Percentiles rank a stretch among this genome's conserved stretches.
Conservation (phyloP, 2,888 invertebrate genomes). For the Galerucella pusilla region DNA sequence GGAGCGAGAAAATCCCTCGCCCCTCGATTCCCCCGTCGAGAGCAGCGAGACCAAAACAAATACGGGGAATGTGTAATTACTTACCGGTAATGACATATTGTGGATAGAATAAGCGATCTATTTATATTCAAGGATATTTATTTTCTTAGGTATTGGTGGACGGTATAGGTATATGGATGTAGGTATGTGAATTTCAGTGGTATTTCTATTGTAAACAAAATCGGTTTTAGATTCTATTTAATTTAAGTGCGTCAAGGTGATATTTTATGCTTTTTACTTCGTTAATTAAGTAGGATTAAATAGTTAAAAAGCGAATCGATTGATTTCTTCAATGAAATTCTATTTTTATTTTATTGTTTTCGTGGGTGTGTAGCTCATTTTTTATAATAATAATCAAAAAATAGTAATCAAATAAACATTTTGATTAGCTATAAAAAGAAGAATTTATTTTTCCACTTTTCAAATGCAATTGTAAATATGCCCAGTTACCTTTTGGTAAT, state of each 20-base stretch:
- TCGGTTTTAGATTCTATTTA: slow-evolving; percentile 17
- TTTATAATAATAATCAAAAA: too few species aligned
- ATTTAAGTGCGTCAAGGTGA: slow-evolving; percentile 26
- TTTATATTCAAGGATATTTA: slow-evolving; percentile 48
- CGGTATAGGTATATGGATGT: background rate
- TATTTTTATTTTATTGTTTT: too few species aligned
- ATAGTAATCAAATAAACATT: too few species aligned
- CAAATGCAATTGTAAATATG: too few species aligned
- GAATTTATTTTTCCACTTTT: too few species aligned
- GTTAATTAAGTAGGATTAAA: background rate
- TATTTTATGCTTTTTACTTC: background rate
- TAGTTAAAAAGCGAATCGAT: background rate
- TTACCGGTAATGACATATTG: slow-evolving; percentile 53
- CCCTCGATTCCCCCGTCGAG: slow-evolving; percentile 45
- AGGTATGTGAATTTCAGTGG: slow-evolving; percentile 1
- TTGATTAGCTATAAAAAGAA: too few species aligned
- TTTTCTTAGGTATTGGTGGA: slow-evolving; percentile 26
- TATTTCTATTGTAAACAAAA: slow-evolving; percentile 29
- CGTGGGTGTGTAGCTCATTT: too few species aligned
- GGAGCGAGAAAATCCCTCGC: slow-evolving; percentile 42
- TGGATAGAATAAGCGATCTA: slow-evolving; percentile 47
- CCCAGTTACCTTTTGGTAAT: too few species aligned
- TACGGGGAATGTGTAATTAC: slow-evolving; percentile 56
- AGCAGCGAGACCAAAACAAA: slow-evolving; percentile 49
- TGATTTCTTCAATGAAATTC: too few species aligned